Evolutionary conservation across 2,888 invertebrate genomes (phyloP), one percentile per base, ranked within the genome.

Genomic region (Melieria crassipennis): DNA sequence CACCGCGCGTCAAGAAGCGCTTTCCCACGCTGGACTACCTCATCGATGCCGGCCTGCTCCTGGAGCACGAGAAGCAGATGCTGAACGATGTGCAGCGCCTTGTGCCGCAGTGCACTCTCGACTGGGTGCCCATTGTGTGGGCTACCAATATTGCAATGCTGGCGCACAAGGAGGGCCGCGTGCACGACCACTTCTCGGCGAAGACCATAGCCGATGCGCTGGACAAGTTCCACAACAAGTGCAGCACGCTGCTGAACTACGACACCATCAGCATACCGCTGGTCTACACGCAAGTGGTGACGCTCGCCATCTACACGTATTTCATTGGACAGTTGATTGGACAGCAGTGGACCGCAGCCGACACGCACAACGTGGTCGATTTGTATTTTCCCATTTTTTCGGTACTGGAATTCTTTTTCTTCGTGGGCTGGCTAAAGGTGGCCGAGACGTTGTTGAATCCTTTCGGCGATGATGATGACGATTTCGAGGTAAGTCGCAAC

Each of bases 41-140:
- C 71, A 92, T 95, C 5, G 95, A 95, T 75, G 92, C 94, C 7
- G 95, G 95, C 76, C 87, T 96, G 45, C 84, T 96, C 72, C 89
- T 93, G 68, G 92, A 93, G 70, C 95, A 93, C 81, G 96, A 96
- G 84, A 91, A 92, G 81, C 87, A 86, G 7, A 94, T 96, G 72
- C 90, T 96, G 72, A 90, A 91, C 61, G 90, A 91, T 79, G 87
- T 96, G 77, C 92, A 95, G 83, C 85, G 88, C 55, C 62, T 69
- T 7, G 56, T 62, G 42, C 94, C 94, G 0, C 91, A 92, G 75
- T 92, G 94, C 72, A 92, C 94, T 11, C 95, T 95, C 82, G 94
- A 95, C 85, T 96, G 95, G 95, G 83, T 96, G 83, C 95, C 95
- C 7, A 93, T 96, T 77, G 94, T 95, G n/a, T 96, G 96, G 96